phyloP scores from a whole-genome alignment of 2,113 vertebrate species.

The Leiothrix lutea region DNA sequence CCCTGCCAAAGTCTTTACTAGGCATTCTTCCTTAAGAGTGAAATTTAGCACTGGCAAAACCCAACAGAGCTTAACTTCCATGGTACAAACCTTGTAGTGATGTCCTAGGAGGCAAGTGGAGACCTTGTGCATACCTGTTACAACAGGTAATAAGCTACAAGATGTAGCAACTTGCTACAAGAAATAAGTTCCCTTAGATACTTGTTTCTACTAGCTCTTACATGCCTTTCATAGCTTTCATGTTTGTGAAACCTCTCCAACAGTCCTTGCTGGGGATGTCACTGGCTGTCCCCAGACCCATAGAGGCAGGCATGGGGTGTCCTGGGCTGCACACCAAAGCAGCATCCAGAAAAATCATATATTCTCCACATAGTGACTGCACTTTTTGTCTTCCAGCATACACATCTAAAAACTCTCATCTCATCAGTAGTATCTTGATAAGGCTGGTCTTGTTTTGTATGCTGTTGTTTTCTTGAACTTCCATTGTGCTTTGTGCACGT shows the following conservation, averaged over 20 bases:
- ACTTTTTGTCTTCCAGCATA: background rate
- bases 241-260: background rate
- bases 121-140: background rate
- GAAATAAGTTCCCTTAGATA: background rate
- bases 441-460: background rate
- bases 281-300: background rate
- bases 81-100: background rate
- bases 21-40: background rate
- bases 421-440: background rate
- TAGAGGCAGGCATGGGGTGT: rapidly evolving
- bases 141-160: background rate
- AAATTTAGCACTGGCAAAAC: background rate
- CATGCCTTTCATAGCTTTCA: background rate
- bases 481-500: background rate
- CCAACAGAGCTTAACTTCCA: background rate
- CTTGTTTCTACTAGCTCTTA: background rate
- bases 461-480: background rate
- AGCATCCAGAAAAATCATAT: background rate
- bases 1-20: background rate
- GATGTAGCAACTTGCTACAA: background rate
- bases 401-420: background rate
- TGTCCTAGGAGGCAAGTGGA: background rate
- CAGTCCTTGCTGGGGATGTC: background rate
- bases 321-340: background rate
- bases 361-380: background rate